These are phyloP conservation scores for Calliopsis andreniformis DNA, from an alignment of 1,140 invertebrate species.

Conservation along the genomic window DNA sequence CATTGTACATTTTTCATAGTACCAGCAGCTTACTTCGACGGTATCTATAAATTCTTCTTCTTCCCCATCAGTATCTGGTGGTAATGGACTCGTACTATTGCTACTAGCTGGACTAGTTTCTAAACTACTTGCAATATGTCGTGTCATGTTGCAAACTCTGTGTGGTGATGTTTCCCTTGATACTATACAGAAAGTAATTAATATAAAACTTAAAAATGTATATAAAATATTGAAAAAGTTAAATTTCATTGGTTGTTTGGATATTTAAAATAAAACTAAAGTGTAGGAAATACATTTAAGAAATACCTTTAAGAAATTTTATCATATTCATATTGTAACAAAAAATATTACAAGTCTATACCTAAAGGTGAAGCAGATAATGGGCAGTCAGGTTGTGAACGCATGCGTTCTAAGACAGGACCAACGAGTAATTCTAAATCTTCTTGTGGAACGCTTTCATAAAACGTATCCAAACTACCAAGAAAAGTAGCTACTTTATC, in stretches of 20 bases:
- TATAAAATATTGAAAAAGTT: too few relatives aligned
- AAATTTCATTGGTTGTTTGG: not conserved
- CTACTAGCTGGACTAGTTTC: conserved; percentile 80
- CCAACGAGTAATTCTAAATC: conserved; percentile 89
- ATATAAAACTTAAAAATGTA: conserved; percentile 3
- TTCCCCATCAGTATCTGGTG: conserved; percentile 86
- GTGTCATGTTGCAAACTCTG: conserved; percentile 77
- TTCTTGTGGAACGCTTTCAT: conserved; percentile 83
- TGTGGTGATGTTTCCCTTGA: conserved; percentile 85
- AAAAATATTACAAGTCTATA: conserved; percentile 54
- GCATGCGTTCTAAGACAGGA: conserved; percentile 86
- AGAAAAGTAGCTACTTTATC: conserved; percentile 91
- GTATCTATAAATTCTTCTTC: conserved; percentile 90
- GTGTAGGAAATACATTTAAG: too few relatives aligned
- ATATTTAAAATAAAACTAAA: too few relatives aligned
- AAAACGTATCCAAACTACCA: conserved; percentile 83
- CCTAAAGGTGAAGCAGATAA: conserved; percentile 81
- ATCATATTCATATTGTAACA: too few relatives aligned
- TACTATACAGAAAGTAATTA: conserved; percentile 72
- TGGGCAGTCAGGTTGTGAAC: conserved; percentile 86
- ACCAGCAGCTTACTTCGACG: conserved; percentile 83
- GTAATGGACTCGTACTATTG: conserved; percentile 80
- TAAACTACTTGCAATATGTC: conserved; percentile 79
- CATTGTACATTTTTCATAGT: not conserved
- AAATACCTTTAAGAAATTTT: too few relatives aligned